phyloP scores from a whole-genome alignment of 2,888 invertebrate species.

The Drosophila bunnanda region DNA sequence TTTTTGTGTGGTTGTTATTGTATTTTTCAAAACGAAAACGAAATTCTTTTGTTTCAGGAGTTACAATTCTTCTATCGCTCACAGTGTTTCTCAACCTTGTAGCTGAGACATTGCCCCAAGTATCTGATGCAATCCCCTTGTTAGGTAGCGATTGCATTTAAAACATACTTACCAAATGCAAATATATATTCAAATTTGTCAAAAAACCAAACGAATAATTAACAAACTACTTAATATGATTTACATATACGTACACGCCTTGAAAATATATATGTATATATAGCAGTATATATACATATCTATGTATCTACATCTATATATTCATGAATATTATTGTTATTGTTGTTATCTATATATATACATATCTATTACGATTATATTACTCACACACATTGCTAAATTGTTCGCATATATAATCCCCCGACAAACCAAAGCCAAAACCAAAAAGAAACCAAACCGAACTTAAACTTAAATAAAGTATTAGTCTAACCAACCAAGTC shows the following conservation, averaged over 20 bases:
- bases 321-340: conserved; percentile 81
- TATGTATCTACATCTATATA: conserved; percentile 76
- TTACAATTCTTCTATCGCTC: conserved; percentile 99
- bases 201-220: conserved; percentile 68
- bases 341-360: conserved; percentile 78
- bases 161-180: conserved; percentile 80
- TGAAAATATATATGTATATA: conserved; percentile 65
- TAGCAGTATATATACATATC: conserved; percentile 77
- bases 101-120: conserved; percentile 99
- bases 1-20: conserved; percentile 69
- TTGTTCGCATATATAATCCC: conserved; percentile 80
- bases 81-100: conserved; percentile 99
- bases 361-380: conserved; percentile 81
- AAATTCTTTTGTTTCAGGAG: conserved; percentile 91
- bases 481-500: conserved; percentile 73
- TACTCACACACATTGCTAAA: conserved; percentile 81
- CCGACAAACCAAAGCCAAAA: conserved; percentile 47
- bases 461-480: conserved; percentile 74
- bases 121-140: conserved; percentile 99
- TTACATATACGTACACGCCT: conserved; percentile 82
- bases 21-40: conserved; percentile 74
- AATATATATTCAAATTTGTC: conserved; percentile 83
- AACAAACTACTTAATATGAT: conserved; percentile 79
- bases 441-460: conserved; percentile 56
- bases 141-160: conserved; percentile 93